Conservation (phyloP, 2,797 vertebrate genomes). For the Takifugu rubripes region DNA sequence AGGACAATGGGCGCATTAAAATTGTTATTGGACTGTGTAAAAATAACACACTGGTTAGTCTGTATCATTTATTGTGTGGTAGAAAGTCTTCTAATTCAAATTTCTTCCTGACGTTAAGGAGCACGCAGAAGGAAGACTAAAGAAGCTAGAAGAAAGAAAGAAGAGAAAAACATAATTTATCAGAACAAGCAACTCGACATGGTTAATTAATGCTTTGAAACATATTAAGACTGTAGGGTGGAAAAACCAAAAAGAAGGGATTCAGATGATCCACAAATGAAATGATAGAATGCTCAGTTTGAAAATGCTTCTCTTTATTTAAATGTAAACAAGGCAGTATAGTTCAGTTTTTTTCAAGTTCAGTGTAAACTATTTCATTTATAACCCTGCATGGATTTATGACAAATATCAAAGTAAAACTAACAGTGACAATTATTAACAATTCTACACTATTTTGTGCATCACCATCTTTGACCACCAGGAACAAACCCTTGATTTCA, state of each 20-base stretch:
- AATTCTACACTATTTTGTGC: too few relatives aligned
- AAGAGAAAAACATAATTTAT: slow-evolving; percentile 55
- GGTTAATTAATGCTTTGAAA: slow-evolving; percentile 25
- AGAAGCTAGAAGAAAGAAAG: slow-evolving; percentile 80
- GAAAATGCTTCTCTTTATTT: slow-evolving; percentile 44
- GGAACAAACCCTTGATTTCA: too few relatives aligned
- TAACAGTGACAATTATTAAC: background rate
- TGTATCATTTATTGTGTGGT: slow-evolving; percentile 55
- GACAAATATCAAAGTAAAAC: slow-evolving; percentile 3
- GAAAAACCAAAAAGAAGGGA: slow-evolving; percentile 2
- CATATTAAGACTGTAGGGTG: slow-evolving; percentile 23
- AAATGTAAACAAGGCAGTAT: slow-evolving; percentile 26
- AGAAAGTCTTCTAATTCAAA: slow-evolving; percentile 86
- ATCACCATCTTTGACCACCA: too few relatives aligned
- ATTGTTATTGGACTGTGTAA: slow-evolving; percentile 48
- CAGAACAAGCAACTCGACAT: slow-evolving; percentile 14
- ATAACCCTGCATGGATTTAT: slow-evolving; percentile 18
- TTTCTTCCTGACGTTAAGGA: slow-evolving; percentile 86
- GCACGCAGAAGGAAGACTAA: slow-evolving; percentile 84
- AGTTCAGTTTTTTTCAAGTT: slow-evolving; percentile 19
- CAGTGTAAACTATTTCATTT: slow-evolving; percentile 14
- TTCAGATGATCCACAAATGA: slow-evolving; percentile 38
- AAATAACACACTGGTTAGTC: slow-evolving; percentile 59
- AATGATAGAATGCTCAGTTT: slow-evolving; percentile 30
- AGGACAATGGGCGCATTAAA: slow-evolving; percentile 45